Percentiles rank a stretch among this genome's conserved stretches.
Conservation (phyloP, 2,888 invertebrate species). For the Diarsia rubi region DNA sequence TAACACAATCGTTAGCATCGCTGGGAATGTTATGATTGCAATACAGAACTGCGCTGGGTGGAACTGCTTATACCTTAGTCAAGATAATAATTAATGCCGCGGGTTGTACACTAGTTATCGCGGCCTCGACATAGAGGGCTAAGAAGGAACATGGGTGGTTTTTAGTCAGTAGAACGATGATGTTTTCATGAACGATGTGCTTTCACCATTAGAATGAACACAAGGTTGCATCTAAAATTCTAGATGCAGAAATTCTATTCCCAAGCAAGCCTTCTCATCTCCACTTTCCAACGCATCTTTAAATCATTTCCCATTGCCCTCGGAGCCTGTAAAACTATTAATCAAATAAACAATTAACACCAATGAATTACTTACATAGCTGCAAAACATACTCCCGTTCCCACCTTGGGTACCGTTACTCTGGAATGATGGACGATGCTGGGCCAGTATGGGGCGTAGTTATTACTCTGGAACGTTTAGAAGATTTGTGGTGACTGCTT, state of each 20-base stretch:
- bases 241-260: neutral
- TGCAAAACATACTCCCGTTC: slow-evolving; percentile 28
- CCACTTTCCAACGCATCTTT: neutral
- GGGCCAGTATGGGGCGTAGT: slow-evolving; percentile 10
- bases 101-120: too few species aligned
- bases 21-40: slow-evolving; percentile 32
- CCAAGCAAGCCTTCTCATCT: neutral
- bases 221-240: too few species aligned
- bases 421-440: slow-evolving; percentile 41
- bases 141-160: too few species aligned
- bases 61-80: too few species aligned
- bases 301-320: slow-evolving; percentile 1
- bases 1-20: slow-evolving; percentile 30
- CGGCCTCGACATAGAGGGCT: too few species aligned
- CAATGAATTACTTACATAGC: slow-evolving; percentile 14
- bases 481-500: slow-evolving; percentile 34
- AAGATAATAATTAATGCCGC: too few species aligned
- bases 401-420: slow-evolving; percentile 43
- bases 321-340: slow-evolving; percentile 36
- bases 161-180: too few species aligned
- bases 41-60: neutral
- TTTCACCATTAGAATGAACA: too few species aligned
- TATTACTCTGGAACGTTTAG: slow-evolving; percentile 30
- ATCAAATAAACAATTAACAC: slow-evolving; percentile 55
- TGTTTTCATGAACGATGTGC: too few species aligned